phyloP scores from a whole-genome alignment of 2,113 vertebrate species.

The Crotalus horridus region DNA sequence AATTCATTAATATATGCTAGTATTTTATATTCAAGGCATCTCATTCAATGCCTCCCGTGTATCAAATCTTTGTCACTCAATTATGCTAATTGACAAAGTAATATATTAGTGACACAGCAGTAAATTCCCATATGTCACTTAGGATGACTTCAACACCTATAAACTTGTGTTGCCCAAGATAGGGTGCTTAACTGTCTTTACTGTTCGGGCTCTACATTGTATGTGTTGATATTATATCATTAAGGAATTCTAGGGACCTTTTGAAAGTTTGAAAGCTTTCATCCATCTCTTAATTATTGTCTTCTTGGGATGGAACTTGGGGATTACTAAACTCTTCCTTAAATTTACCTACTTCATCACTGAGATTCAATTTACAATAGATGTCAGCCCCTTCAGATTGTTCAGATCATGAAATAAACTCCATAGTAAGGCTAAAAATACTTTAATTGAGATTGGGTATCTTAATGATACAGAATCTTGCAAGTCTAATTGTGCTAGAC shows the following conservation, averaged over 20 bases:
- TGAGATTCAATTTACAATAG: not conserved
- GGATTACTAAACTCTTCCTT: not conserved
- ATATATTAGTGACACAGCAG: not conserved
- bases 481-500: not conserved
- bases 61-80: not conserved
- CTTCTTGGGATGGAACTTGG: not conserved
- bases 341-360: not conserved
- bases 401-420: not conserved
- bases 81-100: not conserved
- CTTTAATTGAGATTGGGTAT: not conserved
- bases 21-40: not conserved
- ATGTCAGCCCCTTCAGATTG: not conserved
- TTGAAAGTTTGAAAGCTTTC: too few relatives aligned
- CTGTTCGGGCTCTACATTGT: not conserved
- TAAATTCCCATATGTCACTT: not conserved
- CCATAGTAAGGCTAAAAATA: not conserved
- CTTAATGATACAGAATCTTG: not conserved
- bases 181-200: not conserved
- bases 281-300: not conserved
- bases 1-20: not conserved
- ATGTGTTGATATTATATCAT: not conserved
- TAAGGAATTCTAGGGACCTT: not conserved
- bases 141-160: not conserved
- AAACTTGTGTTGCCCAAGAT: not conserved
- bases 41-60: not conserved